Evolutionary conservation across 2,797 vertebrate species (phyloP).

Genomic region (Fundulus diaphanus): DNA sequence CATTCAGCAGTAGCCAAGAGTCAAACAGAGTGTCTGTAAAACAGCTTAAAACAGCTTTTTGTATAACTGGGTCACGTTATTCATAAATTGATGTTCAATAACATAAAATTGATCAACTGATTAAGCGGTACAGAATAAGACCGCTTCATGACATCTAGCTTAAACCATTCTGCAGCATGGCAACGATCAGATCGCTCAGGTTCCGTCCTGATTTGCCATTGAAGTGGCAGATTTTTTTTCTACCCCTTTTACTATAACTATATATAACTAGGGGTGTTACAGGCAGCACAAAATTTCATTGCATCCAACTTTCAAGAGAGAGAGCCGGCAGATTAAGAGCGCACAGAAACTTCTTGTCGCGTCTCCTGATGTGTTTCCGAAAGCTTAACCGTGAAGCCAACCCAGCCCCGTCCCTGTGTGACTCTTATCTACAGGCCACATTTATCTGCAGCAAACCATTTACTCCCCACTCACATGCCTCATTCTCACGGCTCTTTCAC

Average conservation of each 20-base stretch:
- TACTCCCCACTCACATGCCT: conserved; percentile 52
- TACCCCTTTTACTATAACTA: too few species aligned
- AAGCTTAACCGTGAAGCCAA: conserved; percentile 41
- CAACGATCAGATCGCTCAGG: background rate
- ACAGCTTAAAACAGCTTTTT: background rate
- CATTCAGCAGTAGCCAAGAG: background rate
- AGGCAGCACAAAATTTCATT: background rate
- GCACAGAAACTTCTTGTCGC: conserved; percentile 6
- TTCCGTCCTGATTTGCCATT: background rate
- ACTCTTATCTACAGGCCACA: conserved; percentile 57
- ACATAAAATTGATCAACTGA: background rate
- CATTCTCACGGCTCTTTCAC: conserved; percentile 65
- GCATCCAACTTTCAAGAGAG: background rate
- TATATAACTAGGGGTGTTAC: background rate
- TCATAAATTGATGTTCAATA: background rate
- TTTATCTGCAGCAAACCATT: conserved; percentile 61
- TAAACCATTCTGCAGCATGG: background rate
- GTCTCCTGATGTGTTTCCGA: conserved; percentile 39
- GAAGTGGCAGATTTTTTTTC: background rate
- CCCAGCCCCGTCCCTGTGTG: conserved; percentile 38
- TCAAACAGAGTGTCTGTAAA: background rate
- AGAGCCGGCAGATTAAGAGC: background rate
- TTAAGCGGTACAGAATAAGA: background rate
- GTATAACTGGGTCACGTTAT: background rate
- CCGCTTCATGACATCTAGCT: background rate